Conservation (phyloP, 2,113 vertebrate genomes). For the Fulica atra region DNA sequence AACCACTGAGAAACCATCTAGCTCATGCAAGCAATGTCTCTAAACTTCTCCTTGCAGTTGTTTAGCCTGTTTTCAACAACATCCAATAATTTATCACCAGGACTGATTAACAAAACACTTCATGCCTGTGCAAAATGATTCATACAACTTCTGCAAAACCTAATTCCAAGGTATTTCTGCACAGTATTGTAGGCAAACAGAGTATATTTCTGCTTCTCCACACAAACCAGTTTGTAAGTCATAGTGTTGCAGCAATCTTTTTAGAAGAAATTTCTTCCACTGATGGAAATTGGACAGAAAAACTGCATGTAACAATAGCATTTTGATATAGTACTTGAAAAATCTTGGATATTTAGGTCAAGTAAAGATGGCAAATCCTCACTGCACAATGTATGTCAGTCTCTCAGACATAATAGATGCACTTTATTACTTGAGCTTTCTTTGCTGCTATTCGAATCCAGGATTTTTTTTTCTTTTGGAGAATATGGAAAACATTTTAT, state of each 20-base stretch:
- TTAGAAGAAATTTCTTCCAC: background rate
- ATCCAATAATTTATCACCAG: background rate
- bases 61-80: background rate
- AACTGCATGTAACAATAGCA: background rate
- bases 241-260: background rate
- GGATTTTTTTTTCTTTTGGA: background rate
- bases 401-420: background rate
- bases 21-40: background rate
- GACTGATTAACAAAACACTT: background rate
- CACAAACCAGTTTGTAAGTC: background rate
- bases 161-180: background rate
- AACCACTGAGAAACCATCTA: background rate
- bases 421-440: background rate
- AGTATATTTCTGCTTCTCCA: background rate
- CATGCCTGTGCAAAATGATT: background rate
- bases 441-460: background rate
- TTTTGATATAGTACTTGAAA: background rate
- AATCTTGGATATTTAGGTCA: background rate
- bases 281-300: background rate
- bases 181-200: background rate
- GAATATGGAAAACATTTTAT: background rate
- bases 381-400: background rate
- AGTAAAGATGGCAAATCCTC: background rate
- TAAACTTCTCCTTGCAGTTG: background rate
- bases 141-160: background rate